Evolutionary conservation across 1,140 invertebrate genomes (phyloP).

Genomic region (Drosophila pruinosa): DNA sequence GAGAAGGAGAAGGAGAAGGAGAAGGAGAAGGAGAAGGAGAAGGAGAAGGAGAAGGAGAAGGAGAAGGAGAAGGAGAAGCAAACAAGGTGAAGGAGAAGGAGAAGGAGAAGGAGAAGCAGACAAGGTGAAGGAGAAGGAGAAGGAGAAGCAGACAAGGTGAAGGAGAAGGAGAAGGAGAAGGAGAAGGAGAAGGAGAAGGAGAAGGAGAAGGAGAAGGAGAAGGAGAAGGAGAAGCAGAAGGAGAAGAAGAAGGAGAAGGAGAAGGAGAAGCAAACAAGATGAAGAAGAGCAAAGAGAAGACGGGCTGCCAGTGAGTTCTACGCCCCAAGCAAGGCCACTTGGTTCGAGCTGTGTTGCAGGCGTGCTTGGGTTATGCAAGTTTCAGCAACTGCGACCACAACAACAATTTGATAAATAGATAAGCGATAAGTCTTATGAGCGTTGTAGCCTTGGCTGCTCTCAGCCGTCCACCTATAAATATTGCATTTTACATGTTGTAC

Average conservation of each 20-base stretch:
- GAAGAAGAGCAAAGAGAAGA: background rate
- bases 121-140: background rate
- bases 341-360: background rate
- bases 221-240: background rate
- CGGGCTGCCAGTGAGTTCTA: constrained; percentile 8
- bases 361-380: constrained; percentile 13
- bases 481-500: background rate
- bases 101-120: too few relatives aligned
- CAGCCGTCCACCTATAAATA: background rate
- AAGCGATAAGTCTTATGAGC: constrained; percentile 53
- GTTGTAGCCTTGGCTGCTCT: constrained; percentile 21
- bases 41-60: background rate
- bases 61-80: too few relatives aligned
- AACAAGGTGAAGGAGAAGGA: too few relatives aligned
- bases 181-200: background rate
- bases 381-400: constrained; percentile 2
- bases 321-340: constrained; percentile 6
- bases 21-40: background rate
- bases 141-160: too few relatives aligned
- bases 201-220: background rate
- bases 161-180: background rate
- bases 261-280: background rate
- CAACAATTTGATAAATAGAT: constrained; percentile 52
- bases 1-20: too few relatives aligned
- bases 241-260: background rate